Conservation (phyloP, 2,888 invertebrate genomes). For the Aethes cnicana region DNA sequence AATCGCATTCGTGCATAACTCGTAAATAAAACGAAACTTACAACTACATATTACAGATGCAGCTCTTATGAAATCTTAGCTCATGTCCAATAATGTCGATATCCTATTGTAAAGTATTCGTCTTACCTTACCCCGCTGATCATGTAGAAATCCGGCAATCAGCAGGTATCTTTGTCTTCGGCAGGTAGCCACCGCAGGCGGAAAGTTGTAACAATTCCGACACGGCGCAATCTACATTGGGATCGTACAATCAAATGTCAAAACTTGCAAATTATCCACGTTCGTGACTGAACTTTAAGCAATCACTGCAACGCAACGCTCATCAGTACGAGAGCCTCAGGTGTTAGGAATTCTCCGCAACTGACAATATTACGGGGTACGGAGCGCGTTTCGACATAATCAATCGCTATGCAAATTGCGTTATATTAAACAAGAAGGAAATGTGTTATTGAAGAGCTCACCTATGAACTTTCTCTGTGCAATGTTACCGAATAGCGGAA, state of each 20-base stretch:
- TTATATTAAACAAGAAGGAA: conserved; percentile 26
- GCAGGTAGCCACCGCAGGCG: conserved; percentile 24
- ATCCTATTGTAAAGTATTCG: conserved; percentile 16
- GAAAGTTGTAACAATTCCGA: conserved; percentile 23
- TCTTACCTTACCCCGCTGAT: conserved; percentile 20
- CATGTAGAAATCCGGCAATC: conserved; percentile 29
- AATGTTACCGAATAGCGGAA: too few relatives aligned
- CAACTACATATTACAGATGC: not conserved
- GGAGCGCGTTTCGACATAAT: conserved; percentile 24
- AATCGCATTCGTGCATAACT: too few relatives aligned
- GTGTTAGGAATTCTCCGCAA: conserved; percentile 33
- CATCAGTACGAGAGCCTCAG: conserved; percentile 52
- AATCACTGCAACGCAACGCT: conserved; percentile 64
- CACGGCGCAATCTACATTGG: conserved; percentile 30
- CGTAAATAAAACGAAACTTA: not conserved
- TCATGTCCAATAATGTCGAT: conserved; percentile 8
- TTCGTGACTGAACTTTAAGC: conserved; percentile 73
- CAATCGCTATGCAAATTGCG: conserved; percentile 29
- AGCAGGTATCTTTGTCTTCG: conserved; percentile 20
- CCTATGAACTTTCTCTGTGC: conserved; percentile 29
- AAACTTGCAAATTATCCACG: conserved; percentile 71
- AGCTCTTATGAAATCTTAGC: conserved; percentile 3
- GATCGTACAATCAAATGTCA: conserved; percentile 62
- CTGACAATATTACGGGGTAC: conserved; percentile 27
- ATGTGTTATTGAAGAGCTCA: conserved; percentile 16